Conservation (phyloP, 2,797 vertebrate genomes). For the Poecilia velifera region DNA sequence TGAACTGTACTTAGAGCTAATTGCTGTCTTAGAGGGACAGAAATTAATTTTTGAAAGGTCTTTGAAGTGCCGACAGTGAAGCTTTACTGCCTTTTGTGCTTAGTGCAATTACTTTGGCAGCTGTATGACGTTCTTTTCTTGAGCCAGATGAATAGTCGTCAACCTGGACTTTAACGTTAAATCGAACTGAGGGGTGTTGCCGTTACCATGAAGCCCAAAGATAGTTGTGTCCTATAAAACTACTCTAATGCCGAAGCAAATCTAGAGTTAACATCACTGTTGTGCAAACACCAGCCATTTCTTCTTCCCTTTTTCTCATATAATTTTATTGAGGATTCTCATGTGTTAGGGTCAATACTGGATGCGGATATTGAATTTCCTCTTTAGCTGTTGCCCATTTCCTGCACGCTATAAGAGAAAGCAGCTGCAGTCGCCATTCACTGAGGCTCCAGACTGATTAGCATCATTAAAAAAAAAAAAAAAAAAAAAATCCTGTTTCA, state of each 20-base stretch:
- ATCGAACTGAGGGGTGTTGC: conserved; percentile 47
- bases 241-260: conserved; percentile 20
- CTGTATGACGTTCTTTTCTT: conserved; percentile 56
- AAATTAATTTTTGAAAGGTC: conserved; percentile 73
- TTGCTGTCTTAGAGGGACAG: conserved; percentile 69
- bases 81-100: conserved; percentile 66
- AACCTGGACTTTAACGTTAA: conserved; percentile 59
- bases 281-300: conserved; percentile 26
- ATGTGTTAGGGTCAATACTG: conserved; percentile 44
- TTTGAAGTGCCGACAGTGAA: conserved; percentile 72
- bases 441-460: conserved; percentile 32
- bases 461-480: conserved; percentile 19
- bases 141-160: conserved; percentile 65
- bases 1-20: conserved; percentile 63
- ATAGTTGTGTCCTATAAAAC: conserved; percentile 27
- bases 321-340: conserved; percentile 36
- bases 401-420: conserved; percentile 47
- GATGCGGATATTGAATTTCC: conserved; percentile 47
- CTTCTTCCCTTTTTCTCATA: conserved; percentile 15
- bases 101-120: conserved; percentile 70
- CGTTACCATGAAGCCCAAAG: conserved; percentile 31
- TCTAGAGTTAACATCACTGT: conserved; percentile 11
- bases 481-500: conserved; percentile 33
- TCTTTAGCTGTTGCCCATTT: conserved; percentile 51
- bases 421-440: conserved; percentile 53